These are phyloP conservation scores for Drosophila suboccidentalis DNA, from an alignment of 2,888 invertebrate genomes.

Conservation along the genomic window DNA sequence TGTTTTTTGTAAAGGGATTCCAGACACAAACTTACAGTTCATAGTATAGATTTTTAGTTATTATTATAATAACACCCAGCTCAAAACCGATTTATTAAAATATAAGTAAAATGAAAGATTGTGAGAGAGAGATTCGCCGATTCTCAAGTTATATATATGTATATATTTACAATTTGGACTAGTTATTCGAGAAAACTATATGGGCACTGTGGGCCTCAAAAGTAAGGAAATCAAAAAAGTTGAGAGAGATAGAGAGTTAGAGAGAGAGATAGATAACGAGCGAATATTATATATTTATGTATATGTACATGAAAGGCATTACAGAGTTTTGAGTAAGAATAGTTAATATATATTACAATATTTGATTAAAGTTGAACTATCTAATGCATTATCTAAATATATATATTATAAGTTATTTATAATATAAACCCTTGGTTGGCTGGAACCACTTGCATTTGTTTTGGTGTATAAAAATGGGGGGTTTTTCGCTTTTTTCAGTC, in stretches of 20 bases:
- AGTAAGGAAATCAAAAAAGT: constrained; percentile 40
- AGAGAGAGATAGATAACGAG: constrained; percentile 35
- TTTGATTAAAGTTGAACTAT: constrained; percentile 36
- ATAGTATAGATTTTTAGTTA: constrained; percentile 17
- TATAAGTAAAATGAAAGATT: constrained; percentile 53
- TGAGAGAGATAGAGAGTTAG: constrained; percentile 17
- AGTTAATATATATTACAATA: constrained; percentile 55
- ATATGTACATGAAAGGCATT: constrained; percentile 71
- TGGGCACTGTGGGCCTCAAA: constrained; percentile 33
- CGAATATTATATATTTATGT: constrained; percentile 46
- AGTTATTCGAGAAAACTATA: constrained; percentile 34
- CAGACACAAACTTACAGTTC: constrained; percentile 57
- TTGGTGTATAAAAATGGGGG: constrained; percentile 31
- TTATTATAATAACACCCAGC: constrained; percentile 75
- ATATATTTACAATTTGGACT: constrained; percentile 48
- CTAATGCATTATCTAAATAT: constrained; percentile 45
- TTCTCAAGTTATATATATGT: constrained; percentile 35
- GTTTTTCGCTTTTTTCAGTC: constrained; percentile 17
- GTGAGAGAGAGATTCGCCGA: constrained; percentile 29
- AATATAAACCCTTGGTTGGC: constrained; percentile 67
- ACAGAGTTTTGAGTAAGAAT: constrained; percentile 39
- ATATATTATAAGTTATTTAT: constrained; percentile 22
- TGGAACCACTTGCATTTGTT: constrained; percentile 66
- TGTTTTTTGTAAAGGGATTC: constrained; percentile 19
- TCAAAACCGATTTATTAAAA: constrained; percentile 81